Base-by-base conservation (phyloP, 2,113 vertebrate genomes). In the Camelus dromedarius region DNA sequence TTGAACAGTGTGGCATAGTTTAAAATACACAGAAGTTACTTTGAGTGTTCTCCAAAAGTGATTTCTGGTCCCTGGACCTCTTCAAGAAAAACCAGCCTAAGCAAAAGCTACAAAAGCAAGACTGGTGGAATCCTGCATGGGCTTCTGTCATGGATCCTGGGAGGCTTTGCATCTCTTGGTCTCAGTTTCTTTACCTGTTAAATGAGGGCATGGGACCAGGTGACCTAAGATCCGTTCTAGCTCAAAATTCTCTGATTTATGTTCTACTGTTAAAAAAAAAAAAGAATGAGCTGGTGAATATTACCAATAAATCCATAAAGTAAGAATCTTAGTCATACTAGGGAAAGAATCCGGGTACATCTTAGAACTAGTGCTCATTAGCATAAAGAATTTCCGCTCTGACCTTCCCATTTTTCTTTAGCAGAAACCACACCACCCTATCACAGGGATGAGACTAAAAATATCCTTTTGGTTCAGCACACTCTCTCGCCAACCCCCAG, bases 21-120 rank as follows among this genome's bases (percentile, higher is more conserved):
- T 91, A 96, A 91, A 92, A 96, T 97, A 98, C 98, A 98, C 96
- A 97, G 93, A 96, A 97, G 96, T 97, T 96, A 97, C 96, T 97
- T 95, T 98, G 97, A 97, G 30, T 48, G 96, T 88, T 97, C 93
- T 98, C 98, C 98, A 98, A 94, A 38, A 93, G 58, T 92, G 95
- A 98, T 98, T 98, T 98, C 98, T 98, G 93, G 80, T 93, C 64
- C 22, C n/a, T 90, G 79, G 69, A 84, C 11, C 79, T 93, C 95
- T 97, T 98, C 98, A 98, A 98, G 96, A 90, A 97, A 98, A 98
- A 98, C 96, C 92, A 98, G 96, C 97, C 89, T 95, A 98, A 98
- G 97, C 93, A 98, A 91, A 96, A 96, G 75, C 76, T 96, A 93
- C 88, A 95, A 97, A 98, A 98, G 90, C 95, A 96, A 97, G 97